phyloP scores from a whole-genome alignment of 2,113 vertebrate species.

The Leucopsar rothschildi region DNA sequence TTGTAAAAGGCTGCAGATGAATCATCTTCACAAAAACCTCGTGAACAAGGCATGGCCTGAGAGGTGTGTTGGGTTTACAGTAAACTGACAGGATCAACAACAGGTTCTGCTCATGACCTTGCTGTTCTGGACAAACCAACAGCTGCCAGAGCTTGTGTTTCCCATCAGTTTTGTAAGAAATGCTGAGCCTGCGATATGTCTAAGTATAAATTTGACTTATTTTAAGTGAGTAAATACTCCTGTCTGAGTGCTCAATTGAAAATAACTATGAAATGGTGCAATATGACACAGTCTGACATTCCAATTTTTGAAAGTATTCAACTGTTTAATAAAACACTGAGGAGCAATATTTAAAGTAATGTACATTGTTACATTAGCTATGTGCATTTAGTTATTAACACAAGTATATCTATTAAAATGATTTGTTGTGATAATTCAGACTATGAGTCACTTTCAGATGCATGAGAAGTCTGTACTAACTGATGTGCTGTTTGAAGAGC shows the following conservation, averaged over 20 bases:
- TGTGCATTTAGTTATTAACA: background rate
- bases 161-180: background rate
- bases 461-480: background rate
- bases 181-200: background rate
- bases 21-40: background rate
- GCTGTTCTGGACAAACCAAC: background rate
- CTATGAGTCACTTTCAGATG: background rate
- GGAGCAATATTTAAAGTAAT: background rate
- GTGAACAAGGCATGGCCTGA: background rate
- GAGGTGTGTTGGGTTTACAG: background rate
- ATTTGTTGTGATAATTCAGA: background rate
- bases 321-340: constrained; percentile 12
- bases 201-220: background rate
- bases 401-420: background rate
- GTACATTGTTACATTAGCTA: background rate
- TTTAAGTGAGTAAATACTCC: background rate
- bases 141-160: background rate
- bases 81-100: constrained; percentile 1
- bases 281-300: background rate
- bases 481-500: background rate
- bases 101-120: background rate
- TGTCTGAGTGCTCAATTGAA: background rate
- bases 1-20: background rate
- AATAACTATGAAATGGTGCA: background rate
- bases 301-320: constrained; percentile 22